These are phyloP conservation scores for Melangyna quadrimaculata DNA, from an alignment of 2,888 invertebrate genomes.

Conservation along the genomic window DNA sequence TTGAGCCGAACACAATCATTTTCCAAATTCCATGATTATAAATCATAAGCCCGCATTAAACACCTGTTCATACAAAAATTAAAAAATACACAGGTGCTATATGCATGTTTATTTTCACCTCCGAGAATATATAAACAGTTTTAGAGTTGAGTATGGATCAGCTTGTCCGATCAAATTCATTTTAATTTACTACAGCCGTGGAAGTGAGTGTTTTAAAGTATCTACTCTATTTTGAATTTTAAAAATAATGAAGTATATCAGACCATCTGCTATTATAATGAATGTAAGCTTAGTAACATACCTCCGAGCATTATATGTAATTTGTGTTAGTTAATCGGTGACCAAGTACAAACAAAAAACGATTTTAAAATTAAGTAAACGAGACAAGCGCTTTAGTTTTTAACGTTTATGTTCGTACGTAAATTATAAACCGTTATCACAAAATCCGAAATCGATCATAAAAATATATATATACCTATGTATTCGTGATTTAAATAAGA, in stretches of 20 bases:
- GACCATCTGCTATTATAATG: background rate
- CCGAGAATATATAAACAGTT: background rate
- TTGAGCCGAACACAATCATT: slow-evolving; percentile 45
- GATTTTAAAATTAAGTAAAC: background rate
- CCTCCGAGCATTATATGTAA: no score
- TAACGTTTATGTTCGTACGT: background rate
- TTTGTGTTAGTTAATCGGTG: background rate
- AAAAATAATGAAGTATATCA: background rate
- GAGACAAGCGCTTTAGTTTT: no score
- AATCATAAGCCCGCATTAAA: slow-evolving; percentile 1
- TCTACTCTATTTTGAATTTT: background rate
- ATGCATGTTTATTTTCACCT: background rate
- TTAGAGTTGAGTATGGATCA: background rate
- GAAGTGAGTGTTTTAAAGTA: background rate
- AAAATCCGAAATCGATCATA: background rate
- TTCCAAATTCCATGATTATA: background rate
- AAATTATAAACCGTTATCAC: background rate
- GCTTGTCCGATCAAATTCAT: background rate
- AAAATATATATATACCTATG: background rate
- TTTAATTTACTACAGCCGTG: background rate
- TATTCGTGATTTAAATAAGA: background rate
- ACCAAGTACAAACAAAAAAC: background rate
- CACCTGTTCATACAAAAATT: slow-evolving; percentile 5
- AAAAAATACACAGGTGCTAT: no score
- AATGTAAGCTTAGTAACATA: background rate